Evolutionary conservation across 1,140 invertebrate species (phyloP), one percentile per base, ranked within the genome.

Genomic region (Drosophila sulfurigaster): DNA sequence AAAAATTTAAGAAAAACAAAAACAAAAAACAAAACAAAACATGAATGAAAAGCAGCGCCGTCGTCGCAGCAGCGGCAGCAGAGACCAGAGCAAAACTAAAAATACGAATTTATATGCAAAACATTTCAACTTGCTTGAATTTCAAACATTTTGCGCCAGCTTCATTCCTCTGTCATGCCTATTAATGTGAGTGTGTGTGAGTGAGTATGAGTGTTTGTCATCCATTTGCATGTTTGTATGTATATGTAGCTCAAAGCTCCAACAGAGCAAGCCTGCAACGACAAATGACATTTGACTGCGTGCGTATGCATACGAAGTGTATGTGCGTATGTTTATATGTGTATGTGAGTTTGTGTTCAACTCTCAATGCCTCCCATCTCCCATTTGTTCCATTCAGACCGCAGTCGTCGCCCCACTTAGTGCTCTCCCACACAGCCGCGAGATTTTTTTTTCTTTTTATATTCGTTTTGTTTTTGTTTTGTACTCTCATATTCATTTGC

Each of bases 71-170:
- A 25, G 20, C 20, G 20, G 20, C 30, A 65, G 43, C 65, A 56
- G 35, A 25, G 20, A 25, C 20, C 43, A 59, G 16, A 13, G 57
- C n/a, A 58, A 65, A 76, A 82, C 80, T 82, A 82, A 79, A 82
- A 82, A 82, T 82, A 82, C 63, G 63, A 82, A 82, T 82, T 82
- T 82, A 82, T 79, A 82, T 82, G 80, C 80, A 82, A 82, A 82
- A 82, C 66, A 75, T 75, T 81, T 82, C 43, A 49, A 75, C 66
- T 82, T 82, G 78, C 70, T 79, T 81, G 63, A 82, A 78, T 82
- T 79, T 82, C 68, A 70, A 82, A 75, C 66, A 79, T 75, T 78
- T 75, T 78, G 78, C 67, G 63, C 58, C 63, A 76, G 56, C 71
- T 59, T 72, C 68, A 67, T 67, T 66, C 41, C 63, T 62, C 46